These are phyloP conservation scores for Euplexia lucipara DNA, from an alignment of 2,888 invertebrate genomes.

Conservation along the genomic window DNA sequence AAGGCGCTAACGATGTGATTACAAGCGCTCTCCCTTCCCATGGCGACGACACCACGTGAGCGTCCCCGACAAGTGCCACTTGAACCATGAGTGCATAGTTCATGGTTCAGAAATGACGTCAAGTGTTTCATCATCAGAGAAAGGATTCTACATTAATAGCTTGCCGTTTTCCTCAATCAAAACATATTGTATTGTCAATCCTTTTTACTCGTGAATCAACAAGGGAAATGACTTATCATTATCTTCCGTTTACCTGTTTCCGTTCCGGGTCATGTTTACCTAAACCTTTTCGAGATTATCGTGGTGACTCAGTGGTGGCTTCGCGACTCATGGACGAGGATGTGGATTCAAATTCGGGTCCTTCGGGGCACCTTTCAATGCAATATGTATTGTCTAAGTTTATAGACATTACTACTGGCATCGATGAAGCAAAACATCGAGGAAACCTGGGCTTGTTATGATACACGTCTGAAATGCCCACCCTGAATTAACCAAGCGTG, in stretches of 20 bases:
- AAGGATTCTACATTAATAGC: not conserved
- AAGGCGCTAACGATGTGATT: constrained; percentile 9
- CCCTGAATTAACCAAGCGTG: no score
- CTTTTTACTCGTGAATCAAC: constrained; percentile 22
- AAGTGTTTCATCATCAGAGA: not conserved
- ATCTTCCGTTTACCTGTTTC: constrained; percentile 6
- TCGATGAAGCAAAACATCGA: no score
- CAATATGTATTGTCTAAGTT: no score
- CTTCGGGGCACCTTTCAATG: no score
- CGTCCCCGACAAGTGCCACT: constrained; percentile 16
- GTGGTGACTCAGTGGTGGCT: no score
- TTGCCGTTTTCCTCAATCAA: not conserved
- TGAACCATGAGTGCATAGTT: constrained; percentile 8
- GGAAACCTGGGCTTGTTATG: no score
- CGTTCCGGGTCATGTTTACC: constrained; percentile 11
- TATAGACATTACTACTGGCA: no score
- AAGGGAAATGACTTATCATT: constrained; percentile 1
- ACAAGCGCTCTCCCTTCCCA: constrained; percentile 2
- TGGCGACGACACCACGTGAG: not conserved
- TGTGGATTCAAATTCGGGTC: no score
- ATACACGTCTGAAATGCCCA: no score
- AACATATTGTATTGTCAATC: not conserved
- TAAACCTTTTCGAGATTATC: not conserved
- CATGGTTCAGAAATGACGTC: constrained; percentile 12
- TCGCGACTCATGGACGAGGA: no score